phyloP scores from a whole-genome alignment of 2,888 invertebrate species.

The Troglohyphantes excavatus region DNA sequence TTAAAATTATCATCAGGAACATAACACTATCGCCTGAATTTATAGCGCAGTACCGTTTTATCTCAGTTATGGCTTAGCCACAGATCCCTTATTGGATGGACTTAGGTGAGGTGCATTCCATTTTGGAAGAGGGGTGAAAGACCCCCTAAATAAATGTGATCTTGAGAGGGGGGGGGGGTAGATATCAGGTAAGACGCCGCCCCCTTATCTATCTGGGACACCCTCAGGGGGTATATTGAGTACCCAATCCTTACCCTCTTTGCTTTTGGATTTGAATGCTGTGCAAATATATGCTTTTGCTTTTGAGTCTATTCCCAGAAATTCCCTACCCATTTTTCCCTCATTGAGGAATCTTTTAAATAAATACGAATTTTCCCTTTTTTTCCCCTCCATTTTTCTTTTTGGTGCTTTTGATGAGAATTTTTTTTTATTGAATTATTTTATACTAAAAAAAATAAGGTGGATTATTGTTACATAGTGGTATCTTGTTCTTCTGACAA shows the following conservation, averaged over 20 bases:
- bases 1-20: too few species aligned
- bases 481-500: too few species aligned
- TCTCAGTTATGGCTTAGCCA: background rate
- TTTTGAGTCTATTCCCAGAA: background rate
- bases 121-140: background rate
- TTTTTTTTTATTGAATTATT: too few species aligned
- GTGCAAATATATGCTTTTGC: background rate
- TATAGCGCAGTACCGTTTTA: background rate
- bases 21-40: too few species aligned
- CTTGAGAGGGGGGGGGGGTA: background rate
- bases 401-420: too few species aligned
- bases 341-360: background rate
- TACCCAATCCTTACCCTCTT: background rate
- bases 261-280: background rate
- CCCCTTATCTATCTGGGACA: constrained; percentile 6
- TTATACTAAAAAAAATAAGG: too few species aligned
- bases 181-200: constrained; percentile 55
- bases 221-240: background rate
- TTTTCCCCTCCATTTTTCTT: too few species aligned
- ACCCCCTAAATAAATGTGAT: background rate
- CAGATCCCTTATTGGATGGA: background rate
- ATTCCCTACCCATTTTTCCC: background rate
- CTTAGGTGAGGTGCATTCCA: background rate
- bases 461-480: too few species aligned
- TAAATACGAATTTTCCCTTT: background rate